These are phyloP conservation scores for Phrynocephalus versicolor DNA, from an alignment of 2,113 vertebrate species.

Conservation along the genomic window DNA sequence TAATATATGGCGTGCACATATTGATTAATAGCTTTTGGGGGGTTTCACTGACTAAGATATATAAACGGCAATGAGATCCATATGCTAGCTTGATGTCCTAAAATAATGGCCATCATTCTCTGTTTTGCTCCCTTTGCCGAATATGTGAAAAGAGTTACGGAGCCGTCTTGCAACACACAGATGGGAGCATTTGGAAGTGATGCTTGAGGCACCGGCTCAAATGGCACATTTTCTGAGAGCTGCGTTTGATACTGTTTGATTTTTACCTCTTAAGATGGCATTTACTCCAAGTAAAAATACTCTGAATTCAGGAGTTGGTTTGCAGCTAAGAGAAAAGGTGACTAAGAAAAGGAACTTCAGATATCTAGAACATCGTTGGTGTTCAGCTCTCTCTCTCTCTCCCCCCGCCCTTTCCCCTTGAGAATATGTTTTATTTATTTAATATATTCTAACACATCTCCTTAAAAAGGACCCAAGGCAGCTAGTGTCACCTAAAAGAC, in stretches of 20 bases:
- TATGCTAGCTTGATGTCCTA: constrained; percentile 69
- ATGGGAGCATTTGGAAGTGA: constrained; percentile 50
- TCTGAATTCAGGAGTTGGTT: constrained; percentile 7
- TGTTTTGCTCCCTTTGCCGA: constrained; percentile 63
- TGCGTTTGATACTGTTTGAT: background rate
- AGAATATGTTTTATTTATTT: background rate
- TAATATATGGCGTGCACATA: constrained; percentile 74
- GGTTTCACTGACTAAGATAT: constrained; percentile 69
- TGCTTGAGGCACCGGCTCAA: background rate
- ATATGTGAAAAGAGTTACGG: constrained; percentile 53
- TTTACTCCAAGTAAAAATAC: background rate
- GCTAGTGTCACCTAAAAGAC: too few species aligned
- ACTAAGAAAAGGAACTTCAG: constrained; percentile 13
- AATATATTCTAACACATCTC: background rate
- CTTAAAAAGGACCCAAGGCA: background rate
- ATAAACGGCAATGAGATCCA: constrained; percentile 77
- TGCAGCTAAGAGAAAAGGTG: background rate
- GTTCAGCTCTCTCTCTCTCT: too few species aligned
- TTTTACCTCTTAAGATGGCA: background rate
- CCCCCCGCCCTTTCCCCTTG: too few species aligned
- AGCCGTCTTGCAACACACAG: constrained; percentile 38
- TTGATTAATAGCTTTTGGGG: constrained; percentile 76
- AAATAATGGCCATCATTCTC: constrained; percentile 60
- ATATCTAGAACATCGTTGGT: background rate
- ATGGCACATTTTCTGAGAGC: constrained; percentile 35